These are phyloP conservation scores for Chaetoderma sp. DNA, from an alignment of 2,888 invertebrate species.

Conservation along the genomic window DNA sequence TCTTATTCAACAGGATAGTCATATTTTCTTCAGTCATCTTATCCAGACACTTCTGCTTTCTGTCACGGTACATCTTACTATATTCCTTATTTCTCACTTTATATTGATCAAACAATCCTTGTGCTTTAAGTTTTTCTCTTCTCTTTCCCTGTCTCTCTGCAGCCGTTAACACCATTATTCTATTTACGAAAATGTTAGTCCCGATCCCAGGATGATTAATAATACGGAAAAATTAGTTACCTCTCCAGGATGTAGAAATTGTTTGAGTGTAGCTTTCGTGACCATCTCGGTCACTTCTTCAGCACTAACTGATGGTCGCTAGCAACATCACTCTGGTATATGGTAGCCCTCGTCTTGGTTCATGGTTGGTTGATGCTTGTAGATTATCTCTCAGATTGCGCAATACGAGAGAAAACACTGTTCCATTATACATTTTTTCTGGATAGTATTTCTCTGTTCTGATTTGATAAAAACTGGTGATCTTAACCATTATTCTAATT, in stretches of 20 bases:
- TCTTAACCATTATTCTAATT: too few species aligned
- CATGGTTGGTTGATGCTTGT: too few species aligned
- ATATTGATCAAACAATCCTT: slow-evolving; percentile 1
- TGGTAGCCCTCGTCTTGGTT: too few species aligned
- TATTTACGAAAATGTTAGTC: too few species aligned
- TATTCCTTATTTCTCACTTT: not conserved
- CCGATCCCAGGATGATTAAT: not conserved
- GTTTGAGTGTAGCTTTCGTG: not conserved
- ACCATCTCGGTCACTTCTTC: too few species aligned
- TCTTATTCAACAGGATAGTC: not conserved
- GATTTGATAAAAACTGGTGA: too few species aligned
- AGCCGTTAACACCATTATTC: not conserved
- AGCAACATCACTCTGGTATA: too few species aligned
- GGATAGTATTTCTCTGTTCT: too few species aligned
- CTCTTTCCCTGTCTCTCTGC: not conserved
- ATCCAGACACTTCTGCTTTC: not conserved
- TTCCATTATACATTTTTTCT: too few species aligned
- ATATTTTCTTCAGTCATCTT: not conserved
- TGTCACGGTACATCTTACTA: not conserved
- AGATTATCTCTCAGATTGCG: too few species aligned
- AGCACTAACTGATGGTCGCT: too few species aligned
- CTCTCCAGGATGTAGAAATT: not conserved
- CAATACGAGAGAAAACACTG: too few species aligned
- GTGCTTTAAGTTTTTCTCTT: not conserved
- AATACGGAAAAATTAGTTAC: not conserved